phyloP scores from a whole-genome alignment of 1,140 invertebrate genomes.

The Acromyrmex heyeri region DNA sequence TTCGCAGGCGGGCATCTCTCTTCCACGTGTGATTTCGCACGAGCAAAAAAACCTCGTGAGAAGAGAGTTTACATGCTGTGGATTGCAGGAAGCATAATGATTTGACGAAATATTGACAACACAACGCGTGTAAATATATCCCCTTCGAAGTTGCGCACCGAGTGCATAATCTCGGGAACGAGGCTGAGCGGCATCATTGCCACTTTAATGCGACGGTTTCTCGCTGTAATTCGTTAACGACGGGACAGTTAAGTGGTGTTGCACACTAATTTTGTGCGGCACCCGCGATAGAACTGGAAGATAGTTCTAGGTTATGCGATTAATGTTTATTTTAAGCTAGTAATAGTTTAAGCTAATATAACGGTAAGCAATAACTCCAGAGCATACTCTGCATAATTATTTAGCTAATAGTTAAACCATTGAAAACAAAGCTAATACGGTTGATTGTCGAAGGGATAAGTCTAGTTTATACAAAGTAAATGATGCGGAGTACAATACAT shows the following conservation, averaged over 20 bases:
- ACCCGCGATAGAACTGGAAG: slow-evolving; percentile 23
- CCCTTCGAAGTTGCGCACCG: not conserved
- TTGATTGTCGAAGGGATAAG: not conserved
- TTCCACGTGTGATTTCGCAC: slow-evolving; percentile 53
- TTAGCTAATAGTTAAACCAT: slow-evolving; percentile 10
- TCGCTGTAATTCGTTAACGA: slow-evolving; percentile 55
- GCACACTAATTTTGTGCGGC: slow-evolving; percentile 34
- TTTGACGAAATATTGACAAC: slow-evolving; percentile 40
- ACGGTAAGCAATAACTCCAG: slow-evolving; percentile 7
- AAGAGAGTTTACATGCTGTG: slow-evolving; percentile 26
- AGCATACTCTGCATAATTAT: not conserved
- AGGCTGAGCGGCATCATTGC: slow-evolving; percentile 20
- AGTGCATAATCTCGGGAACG: slow-evolving; percentile 40
- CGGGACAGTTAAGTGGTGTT: slow-evolving; percentile 32
- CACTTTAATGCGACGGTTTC: slow-evolving; percentile 41
- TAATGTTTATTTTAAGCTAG: slow-evolving; percentile 34
- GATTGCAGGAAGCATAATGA: slow-evolving; percentile 7
- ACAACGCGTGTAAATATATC: slow-evolving; percentile 9
- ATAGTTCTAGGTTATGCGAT: slow-evolving; percentile 4
- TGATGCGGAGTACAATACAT: not conserved
- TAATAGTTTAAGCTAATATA: slow-evolving; percentile 25
- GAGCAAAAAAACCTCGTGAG: slow-evolving; percentile 22
- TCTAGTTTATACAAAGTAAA: slow-evolving; percentile 17
- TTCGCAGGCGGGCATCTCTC: slow-evolving; percentile 29
- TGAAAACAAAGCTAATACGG: not conserved